These are phyloP conservation scores for Cnemophilus loriae DNA, from an alignment of 2,113 vertebrate genomes.

Conservation along the genomic window DNA sequence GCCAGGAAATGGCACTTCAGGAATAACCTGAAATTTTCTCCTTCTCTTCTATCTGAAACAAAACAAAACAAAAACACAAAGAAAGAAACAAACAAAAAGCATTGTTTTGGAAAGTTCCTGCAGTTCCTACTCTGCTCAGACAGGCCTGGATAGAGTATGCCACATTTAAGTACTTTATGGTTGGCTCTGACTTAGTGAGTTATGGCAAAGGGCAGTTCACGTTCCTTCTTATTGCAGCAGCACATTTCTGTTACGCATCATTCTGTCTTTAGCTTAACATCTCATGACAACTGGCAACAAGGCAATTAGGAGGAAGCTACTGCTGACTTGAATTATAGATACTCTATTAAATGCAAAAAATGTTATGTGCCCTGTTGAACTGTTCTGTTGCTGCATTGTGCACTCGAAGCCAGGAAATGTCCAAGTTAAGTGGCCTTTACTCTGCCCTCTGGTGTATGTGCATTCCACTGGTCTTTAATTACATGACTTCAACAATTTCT, in stretches of 20 bases:
- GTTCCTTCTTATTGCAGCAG: neutral
- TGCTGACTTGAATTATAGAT: constrained; percentile 33
- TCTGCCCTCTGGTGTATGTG: neutral
- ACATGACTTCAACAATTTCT: neutral
- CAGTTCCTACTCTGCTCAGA: neutral
- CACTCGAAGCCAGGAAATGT: neutral
- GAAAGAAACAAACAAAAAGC: neutral
- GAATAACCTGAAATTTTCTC: neutral
- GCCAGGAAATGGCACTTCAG: neutral
- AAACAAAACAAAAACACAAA: neutral
- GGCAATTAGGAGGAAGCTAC: constrained; percentile 10
- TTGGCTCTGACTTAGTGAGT: neutral
- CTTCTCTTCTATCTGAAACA: neutral
- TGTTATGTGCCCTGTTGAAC: neutral
- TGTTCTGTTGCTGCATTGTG: neutral
- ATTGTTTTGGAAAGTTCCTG: neutral
- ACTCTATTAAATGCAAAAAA: neutral
- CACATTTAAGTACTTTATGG: neutral
- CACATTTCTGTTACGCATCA: neutral
- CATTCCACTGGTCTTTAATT: neutral
- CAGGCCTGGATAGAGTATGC: neutral
- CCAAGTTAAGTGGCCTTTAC: neutral
- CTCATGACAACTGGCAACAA: constrained; percentile 44
- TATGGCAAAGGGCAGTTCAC: neutral
- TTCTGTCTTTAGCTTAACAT: constrained; percentile 27